Evolutionary conservation across 2,888 invertebrate genomes (phyloP).

Genomic region (Gandaritis pyraliata): DNA sequence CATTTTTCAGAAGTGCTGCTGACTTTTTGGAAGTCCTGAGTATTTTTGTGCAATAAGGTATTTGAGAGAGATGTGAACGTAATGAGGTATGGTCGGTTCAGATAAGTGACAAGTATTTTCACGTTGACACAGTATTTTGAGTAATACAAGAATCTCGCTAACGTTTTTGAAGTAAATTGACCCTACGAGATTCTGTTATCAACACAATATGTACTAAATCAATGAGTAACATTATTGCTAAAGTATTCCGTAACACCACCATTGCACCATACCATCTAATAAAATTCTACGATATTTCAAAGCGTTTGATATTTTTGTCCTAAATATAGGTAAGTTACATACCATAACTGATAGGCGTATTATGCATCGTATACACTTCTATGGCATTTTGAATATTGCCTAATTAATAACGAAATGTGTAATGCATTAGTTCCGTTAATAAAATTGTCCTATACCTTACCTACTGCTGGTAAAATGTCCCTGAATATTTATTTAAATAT

Average conservation of each 20-base stretch:
- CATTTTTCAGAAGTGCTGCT: too few species aligned
- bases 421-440: conserved; percentile 33
- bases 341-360: conserved; percentile 25
- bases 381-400: conserved; percentile 29
- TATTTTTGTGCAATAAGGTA: too few species aligned
- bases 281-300: conserved; percentile 9
- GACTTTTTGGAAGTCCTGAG: too few species aligned
- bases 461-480: background rate
- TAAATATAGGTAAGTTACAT: conserved; percentile 31
- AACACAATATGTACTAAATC: too few species aligned
- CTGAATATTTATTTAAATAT: too few species aligned
- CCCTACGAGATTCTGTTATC: too few species aligned
- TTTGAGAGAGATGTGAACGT: too few species aligned
- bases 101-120: too few species aligned
- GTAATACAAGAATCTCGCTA: too few species aligned
- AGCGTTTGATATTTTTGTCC: conserved; percentile 19
- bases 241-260: conserved; percentile 23
- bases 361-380: conserved; percentile 11
- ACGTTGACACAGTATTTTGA: too few species aligned
- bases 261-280: conserved; percentile 17
- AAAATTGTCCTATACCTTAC: background rate
- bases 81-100: too few species aligned
- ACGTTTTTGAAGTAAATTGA: too few species aligned
- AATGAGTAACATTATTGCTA: conserved; percentile 1
- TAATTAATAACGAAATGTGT: conserved; percentile 29